Evolutionary conservation across 2,888 invertebrate genomes (phyloP), one percentile per base, ranked within the genome.

Genomic region (Trachelus iudaicus): DNA sequence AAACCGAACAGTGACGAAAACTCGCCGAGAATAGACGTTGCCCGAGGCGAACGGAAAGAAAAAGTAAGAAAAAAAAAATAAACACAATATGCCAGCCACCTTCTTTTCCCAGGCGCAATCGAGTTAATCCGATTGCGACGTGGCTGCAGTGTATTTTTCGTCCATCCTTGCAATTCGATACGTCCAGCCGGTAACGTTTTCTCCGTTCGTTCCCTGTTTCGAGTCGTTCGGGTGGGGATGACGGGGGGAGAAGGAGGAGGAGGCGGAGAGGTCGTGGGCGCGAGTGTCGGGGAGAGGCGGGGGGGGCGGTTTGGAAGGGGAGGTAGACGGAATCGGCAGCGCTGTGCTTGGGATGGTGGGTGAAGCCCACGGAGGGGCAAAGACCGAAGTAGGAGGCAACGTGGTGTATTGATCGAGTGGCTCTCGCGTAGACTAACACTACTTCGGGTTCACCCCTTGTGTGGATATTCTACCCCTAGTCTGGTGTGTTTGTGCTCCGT

Each of bases 371-470:
- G 33, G 23, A 35, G 34, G 77, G 81, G 81, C 75, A 75, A 77
- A 79, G 79, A 73, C 87, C 85, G 86, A 86, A 83, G 89, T 85
- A 86, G 87, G 88, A 88, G 90, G 87, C 89, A 88, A 89, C 90
- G 90, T 91, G 90, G 91, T 87, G 91, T 91, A 91, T 91, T 91
- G 91, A 91, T 91, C 91, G 91, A 91, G 91, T 91, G 90, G 90
- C 90, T 91, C 89, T 88, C 86, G 87, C 88, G 87, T 85, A 87
- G 83, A 85, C 86, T 85, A 82, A 84, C 84, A 83, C 83, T 80
- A 79, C 81, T 82, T 85, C 83, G 83, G 83, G 83, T 82, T 86
- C 87, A 87, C 86, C 85, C 86, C 83, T 85, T 88, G 88, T 85
- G 87, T 69, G 35, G 68, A 76, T 75, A 77, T 34, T 34, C 37